Evolutionary conservation across 2,888 invertebrate genomes (phyloP).

Genomic region (Tinea semifulvella): DNA sequence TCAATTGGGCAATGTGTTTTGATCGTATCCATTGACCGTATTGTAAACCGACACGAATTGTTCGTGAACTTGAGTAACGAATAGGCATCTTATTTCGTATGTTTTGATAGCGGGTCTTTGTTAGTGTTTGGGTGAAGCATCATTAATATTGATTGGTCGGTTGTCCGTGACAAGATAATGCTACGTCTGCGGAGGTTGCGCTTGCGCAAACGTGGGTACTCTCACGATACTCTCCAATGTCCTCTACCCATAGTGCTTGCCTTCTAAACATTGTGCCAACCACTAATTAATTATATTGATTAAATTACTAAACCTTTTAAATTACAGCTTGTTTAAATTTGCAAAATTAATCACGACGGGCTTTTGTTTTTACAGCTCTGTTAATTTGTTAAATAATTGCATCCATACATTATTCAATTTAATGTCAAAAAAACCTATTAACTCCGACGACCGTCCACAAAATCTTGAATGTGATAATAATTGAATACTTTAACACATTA

Average conservation of each 20-base stretch:
- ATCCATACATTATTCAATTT: too few relatives aligned
- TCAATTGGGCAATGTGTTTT: slow-evolving; percentile 10
- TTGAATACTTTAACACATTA: slow-evolving; percentile 3
- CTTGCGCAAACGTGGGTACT: slow-evolving; percentile 2
- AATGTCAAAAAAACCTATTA: background rate
- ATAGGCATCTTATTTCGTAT: slow-evolving; percentile 1
- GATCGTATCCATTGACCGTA: background rate
- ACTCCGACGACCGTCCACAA: background rate
- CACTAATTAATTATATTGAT: background rate
- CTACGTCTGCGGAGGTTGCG: slow-evolving; percentile 4
- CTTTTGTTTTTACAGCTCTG: too few relatives aligned
- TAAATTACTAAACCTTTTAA: too few relatives aligned
- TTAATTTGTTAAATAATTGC: too few relatives aligned
- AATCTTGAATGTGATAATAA: background rate
- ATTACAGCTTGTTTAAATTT: too few relatives aligned
- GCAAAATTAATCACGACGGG: too few relatives aligned
- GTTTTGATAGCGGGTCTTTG: slow-evolving; percentile 2
- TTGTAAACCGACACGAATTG: slow-evolving; percentile 9
- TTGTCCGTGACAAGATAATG: slow-evolving; percentile 11
- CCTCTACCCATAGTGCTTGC: background rate
- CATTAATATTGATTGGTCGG: slow-evolving; percentile 12
- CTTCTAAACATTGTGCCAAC: background rate
- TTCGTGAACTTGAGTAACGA: slow-evolving; percentile 3
- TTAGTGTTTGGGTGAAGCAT: background rate
- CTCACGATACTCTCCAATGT: background rate